Conservation (phyloP, 2,113 vertebrate genomes). For the Tympanuchus pallidicinctus region DNA sequence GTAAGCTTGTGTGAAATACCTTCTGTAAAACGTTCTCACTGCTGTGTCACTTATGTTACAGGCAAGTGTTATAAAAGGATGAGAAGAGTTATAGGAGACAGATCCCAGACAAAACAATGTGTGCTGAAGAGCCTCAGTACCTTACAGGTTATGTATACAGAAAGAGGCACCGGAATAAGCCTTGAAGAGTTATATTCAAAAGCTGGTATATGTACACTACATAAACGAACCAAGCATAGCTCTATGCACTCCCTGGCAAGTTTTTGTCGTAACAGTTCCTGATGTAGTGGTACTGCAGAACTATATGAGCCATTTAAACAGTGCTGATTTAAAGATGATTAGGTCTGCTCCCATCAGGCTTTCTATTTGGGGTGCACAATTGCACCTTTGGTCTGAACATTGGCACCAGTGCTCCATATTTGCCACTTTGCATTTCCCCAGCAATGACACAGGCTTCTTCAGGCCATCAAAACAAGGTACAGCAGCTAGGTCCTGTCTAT, state of each 20-base stretch:
- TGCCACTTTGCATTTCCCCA: background rate
- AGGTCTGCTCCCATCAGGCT: background rate
- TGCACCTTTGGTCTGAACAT: background rate
- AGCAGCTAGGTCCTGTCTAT: background rate
- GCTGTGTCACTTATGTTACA: background rate
- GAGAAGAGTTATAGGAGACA: background rate
- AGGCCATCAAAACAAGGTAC: background rate
- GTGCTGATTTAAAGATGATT: background rate
- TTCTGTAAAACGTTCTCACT: background rate
- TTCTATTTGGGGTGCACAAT: background rate
- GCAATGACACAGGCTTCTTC: background rate
- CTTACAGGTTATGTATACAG: background rate
- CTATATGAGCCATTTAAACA: background rate
- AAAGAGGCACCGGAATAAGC: background rate
- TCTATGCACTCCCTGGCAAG: background rate
- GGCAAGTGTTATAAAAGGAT: background rate
- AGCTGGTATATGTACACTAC: background rate
- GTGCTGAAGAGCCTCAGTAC: background rate
- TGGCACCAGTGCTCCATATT: background rate
- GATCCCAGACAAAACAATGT: background rate
- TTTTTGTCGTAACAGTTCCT: background rate
- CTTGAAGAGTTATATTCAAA: background rate
- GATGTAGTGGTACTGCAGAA: background rate
- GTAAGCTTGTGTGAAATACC: background rate
- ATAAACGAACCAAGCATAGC: background rate